phyloP scores from a whole-genome alignment of 2,797 vertebrate genomes.

The Morus bassanus region DNA sequence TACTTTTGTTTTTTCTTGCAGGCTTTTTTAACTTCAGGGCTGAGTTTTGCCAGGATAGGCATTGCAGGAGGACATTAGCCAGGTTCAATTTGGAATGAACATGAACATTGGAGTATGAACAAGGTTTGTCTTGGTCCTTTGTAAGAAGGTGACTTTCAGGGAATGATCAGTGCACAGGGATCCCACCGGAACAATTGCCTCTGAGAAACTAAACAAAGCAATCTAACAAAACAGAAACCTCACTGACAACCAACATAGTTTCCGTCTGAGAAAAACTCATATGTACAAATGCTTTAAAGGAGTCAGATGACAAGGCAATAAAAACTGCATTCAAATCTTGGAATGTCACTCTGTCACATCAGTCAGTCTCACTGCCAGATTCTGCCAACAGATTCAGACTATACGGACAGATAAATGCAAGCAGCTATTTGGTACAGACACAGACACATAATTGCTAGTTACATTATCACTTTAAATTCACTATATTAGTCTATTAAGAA shows the following conservation, averaged over 20 bases:
- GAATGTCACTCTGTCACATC: background rate
- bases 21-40: background rate
- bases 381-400: background rate
- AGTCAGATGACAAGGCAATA: background rate
- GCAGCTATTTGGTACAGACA: background rate
- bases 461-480: background rate
- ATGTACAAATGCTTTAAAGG: background rate
- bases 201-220: constrained; percentile 6
- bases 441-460: background rate
- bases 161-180: background rate
- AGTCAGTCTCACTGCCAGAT: background rate
- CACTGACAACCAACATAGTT: background rate
- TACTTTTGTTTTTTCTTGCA: background rate
- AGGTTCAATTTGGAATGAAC: background rate
- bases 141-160: background rate
- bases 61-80: background rate
- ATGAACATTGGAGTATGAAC: fast-evolving
- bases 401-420: background rate
- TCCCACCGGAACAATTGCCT: background rate
- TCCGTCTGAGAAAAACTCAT: background rate
- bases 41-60: background rate
- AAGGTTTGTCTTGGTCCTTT: background rate
- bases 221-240: background rate
- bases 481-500: background rate
- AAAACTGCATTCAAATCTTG: background rate